Evolutionary conservation across 2,797 vertebrate species (phyloP), one percentile per base, ranked within the genome.

Genomic region (Ceryle rudis): DNA sequence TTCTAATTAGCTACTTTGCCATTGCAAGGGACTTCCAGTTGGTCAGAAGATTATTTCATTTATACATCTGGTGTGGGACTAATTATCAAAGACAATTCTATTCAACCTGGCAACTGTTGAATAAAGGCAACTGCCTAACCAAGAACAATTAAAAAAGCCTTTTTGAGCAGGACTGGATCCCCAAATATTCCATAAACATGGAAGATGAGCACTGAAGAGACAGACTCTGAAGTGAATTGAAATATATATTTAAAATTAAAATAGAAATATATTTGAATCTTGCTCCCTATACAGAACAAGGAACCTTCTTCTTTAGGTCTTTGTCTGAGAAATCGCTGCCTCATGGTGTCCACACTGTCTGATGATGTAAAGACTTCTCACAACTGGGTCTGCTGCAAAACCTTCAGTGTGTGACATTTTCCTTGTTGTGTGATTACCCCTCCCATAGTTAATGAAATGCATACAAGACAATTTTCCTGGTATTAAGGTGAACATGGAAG

Each of bases 1-100:
- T 92, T 92, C 80, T 31, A 70, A 71, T 93, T 80, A 90, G 60
- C 39, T 55, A 3, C 37, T 90, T 81, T 49, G 62, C 66, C 14
- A 1, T 31, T 37, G 47, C 82, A 66, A 99, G 98, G 98, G 52
- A 99, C 98, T 20, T 99, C 98, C 81, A 99, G 98, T 95, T 99
- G 99, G 99, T 98, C 98, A 6, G 98, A 98, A 67, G 98, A 99
- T 58, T 99, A 99, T 96, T 99, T 99, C 95, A 77, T 96, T 94
- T 98, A 81, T 94, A 98, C 98, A 73, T 97, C 98, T 37, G 98
- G 98, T 3, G 96, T 99, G 88, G 98, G 98, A 57, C 89, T 99
- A 85, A 98, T 99, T 91, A 93, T 98, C 88, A 98, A 98, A 90
- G 98, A 99, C 97, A 95, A 97, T 77, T 81, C 94, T 74, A 58